Evolutionary conservation across 2,113 vertebrate species (phyloP), one percentile per base, ranked within the genome.

Genomic region (Xiphophorus maculatus): DNA sequence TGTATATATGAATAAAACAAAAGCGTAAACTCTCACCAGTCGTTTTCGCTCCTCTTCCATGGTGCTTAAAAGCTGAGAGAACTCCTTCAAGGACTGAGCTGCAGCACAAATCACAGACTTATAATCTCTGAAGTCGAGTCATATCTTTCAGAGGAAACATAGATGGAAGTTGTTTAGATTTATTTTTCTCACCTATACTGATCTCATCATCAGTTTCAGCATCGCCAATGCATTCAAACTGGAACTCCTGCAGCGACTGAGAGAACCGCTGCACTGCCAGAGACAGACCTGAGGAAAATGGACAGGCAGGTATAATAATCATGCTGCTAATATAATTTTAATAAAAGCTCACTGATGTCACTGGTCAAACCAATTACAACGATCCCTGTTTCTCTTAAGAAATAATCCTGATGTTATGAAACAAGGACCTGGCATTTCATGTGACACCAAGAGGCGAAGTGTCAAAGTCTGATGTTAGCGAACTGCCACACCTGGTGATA

Each of bases 161-260:
- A 3, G 35, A 42, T 25, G 19, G 30, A 11, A 13, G 33, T n/a
- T 35, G 37, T 12, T 66, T 13, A 15, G 25, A 3, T 40, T 1
- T 3, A 17, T 73, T 71, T 48, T 4, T 65, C 96, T 96, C 93
- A 99, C 98, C 98, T 68, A 99, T 99, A 79, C 96, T 99, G 84
- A 98, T 96, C 90, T 99, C 98, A 88, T 99, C 98, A 84, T 99
- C 98, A 15, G 97, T 99, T 94, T 99, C 98, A 29, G 97, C 97
- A 77, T 99, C 98, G 63, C 98, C 98, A 37, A 98, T 99, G 69
- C 97, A 98, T 80, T 99, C 97, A 91, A 99, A 98, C 78, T 99
- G 97, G 90, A 99, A 99, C 88, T 98, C 97, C 90, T 98, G 97
- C 5, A 99, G 92, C 15, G 97, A 99, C 84, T 98, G 97, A 22